Conservation (phyloP, 2,888 invertebrate species). For the Aromia moschata region DNA sequence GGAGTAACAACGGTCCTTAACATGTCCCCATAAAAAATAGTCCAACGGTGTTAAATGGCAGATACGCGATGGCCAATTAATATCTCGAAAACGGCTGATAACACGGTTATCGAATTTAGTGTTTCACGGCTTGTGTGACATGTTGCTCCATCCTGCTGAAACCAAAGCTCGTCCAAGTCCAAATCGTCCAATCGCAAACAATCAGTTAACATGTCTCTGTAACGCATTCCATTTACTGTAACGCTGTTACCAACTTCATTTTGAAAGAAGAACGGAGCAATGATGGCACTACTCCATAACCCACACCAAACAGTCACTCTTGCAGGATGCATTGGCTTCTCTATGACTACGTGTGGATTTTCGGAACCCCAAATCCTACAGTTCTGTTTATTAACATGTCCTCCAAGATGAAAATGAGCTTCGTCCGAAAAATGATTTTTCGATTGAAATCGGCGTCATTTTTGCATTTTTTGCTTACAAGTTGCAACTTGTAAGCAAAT, state of each 20-base stretch:
- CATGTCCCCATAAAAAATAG: not conserved
- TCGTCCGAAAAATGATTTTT: not conserved
- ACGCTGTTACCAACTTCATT: slow-evolving; percentile 39
- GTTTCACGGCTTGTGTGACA: slow-evolving; percentile 36
- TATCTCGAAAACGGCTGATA: not conserved
- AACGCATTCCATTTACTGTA: slow-evolving; percentile 45
- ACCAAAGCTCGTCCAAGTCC: slow-evolving; percentile 38
- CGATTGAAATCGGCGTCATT: too few relatives aligned
- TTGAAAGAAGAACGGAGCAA: slow-evolving; percentile 38
- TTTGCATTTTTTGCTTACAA: too few relatives aligned
- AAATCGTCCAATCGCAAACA: slow-evolving; percentile 44
- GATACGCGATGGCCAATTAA: not conserved
- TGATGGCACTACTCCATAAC: not conserved
- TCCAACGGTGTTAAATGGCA: not conserved
- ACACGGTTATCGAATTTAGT: slow-evolving; percentile 11
- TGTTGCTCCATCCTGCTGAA: slow-evolving; percentile 40
- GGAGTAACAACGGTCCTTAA: not conserved
- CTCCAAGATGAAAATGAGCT: too few relatives aligned
- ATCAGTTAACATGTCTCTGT: slow-evolving; percentile 44
- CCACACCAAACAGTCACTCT: not conserved
- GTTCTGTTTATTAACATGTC: not conserved
- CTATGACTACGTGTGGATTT: not conserved
- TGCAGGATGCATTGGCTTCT: not conserved
- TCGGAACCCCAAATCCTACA: not conserved
- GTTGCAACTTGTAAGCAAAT: too few relatives aligned